phyloP scores from a whole-genome alignment of 2,797 vertebrate genomes.

The Chloroceryle inda region DNA sequence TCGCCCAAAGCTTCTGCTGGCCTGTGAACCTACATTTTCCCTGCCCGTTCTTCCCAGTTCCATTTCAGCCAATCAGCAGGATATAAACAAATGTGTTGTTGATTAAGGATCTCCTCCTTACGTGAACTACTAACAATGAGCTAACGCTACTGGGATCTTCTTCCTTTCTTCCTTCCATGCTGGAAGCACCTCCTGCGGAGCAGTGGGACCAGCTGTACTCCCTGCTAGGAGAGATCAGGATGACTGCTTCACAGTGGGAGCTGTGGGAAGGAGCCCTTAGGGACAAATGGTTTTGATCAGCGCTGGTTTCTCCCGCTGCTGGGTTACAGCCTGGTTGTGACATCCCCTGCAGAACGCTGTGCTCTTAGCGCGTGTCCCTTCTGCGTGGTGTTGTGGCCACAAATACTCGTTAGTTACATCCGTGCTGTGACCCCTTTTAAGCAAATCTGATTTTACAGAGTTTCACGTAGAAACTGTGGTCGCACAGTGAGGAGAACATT shows the following conservation, averaged over 20 bases:
- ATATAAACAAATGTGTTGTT: not conserved
- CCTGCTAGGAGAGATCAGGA: not conserved
- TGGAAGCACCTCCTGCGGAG: not conserved
- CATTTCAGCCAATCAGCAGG: not conserved
- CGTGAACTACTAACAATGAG: not conserved
- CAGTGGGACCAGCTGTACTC: slow-evolving; percentile 8
- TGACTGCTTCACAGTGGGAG: not conserved
- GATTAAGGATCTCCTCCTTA: not conserved
- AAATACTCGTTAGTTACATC: not conserved
- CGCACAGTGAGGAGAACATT: not conserved
- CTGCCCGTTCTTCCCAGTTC: not conserved
- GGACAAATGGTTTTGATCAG: not conserved
- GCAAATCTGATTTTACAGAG: not conserved
- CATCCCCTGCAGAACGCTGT: fast-evolving
- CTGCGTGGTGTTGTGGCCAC: not conserved
- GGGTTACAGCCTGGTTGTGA: not conserved
- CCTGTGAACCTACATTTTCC: not conserved
- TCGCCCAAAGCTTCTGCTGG: not conserved
- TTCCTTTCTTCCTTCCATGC: not conserved
- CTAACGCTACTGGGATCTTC: not conserved
- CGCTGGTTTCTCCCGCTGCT: not conserved
- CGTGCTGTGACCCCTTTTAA: not conserved
- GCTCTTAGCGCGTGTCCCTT: not conserved
- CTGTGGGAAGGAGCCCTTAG: not conserved
- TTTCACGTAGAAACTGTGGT: not conserved